Evolutionary conservation across 2,113 vertebrate genomes (phyloP), one percentile per base, ranked within the genome.

Genomic region (Plestiodon gilberti): DNA sequence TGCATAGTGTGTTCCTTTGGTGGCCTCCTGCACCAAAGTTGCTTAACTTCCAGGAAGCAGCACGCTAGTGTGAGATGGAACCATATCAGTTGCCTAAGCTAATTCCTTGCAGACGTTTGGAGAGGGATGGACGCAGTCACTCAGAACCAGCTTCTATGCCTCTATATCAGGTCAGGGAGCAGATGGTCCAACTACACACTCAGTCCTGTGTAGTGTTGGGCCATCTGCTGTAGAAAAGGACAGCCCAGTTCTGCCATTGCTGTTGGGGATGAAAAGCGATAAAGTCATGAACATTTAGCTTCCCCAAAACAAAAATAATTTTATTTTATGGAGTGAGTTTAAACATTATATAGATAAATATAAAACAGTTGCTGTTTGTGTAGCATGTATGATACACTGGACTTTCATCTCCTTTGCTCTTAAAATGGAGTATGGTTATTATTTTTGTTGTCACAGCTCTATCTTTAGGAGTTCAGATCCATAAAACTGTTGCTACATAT

Each of bases 381-480:
- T 18, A 69, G 78, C 17, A 0, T 0, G 0, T 5, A 64, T 18
- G 77, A 80, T 79, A 43, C 35, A 62, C n/a, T 17, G 1, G 55
- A 78, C 38, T 3, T 67, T 84, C 35, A 22, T 57, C 18, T 73
- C 70, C 28, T 67, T 0, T 84, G 14, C 7, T 64, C 4, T 65
- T 84, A 76, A 64, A 64, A 1, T 74, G 40, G 40, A 65, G 30
- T 67, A 67, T 48, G 74, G 55, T 57, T 89, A 73, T 28, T 1
- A 10, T 89, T 88, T 48, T 90, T 3, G 18, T 89, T 88, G 40
- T 76, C 59, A 82, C 79, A 82, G 38, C 57, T 87, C 59, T 85
- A 55, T 64, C 69, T 33, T 23, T 15, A 13, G n/a, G 52, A 65
- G 25, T 55, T 88, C 15, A 20, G 0, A 0, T 4, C 48, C 64